A percentile compares a stretch with the other conserved stretches of the same genome.
Conservation (phyloP, 2,888 invertebrate species). For the Leptopterna dolabrata region DNA sequence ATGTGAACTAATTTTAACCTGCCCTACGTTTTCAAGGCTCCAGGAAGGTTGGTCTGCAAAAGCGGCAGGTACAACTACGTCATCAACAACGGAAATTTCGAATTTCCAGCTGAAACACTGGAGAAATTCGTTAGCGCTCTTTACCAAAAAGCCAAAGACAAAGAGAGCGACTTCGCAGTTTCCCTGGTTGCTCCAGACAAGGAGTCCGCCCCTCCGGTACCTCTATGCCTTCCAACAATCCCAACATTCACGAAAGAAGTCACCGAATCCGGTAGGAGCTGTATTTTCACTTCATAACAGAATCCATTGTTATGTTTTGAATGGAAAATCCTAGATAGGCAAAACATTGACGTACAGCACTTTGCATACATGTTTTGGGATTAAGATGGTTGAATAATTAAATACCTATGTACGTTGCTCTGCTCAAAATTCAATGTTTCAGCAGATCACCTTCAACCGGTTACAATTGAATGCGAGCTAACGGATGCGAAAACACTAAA, state of each 20-base stretch:
- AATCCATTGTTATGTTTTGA: too few relatives aligned
- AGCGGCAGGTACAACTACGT: constrained; percentile 36
- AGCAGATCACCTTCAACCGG: constrained; percentile 27
- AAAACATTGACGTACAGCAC: too few relatives aligned
- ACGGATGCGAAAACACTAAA: constrained; percentile 34
- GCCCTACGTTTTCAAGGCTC: not conserved
- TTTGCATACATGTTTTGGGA: too few relatives aligned
- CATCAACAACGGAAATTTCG: constrained; percentile 33
- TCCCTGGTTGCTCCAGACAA: constrained; percentile 25
- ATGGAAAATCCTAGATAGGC: too few relatives aligned
- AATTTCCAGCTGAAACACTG: constrained; percentile 24
- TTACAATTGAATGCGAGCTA: constrained; percentile 39
- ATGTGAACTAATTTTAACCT: not conserved
- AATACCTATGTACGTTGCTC: not conserved
- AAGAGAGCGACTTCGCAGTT: constrained; percentile 27
- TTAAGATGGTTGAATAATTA: not conserved
- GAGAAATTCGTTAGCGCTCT: constrained; percentile 29
- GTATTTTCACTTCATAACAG: too few relatives aligned
- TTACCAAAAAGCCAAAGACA: constrained; percentile 34
- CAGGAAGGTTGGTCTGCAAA: constrained; percentile 24
- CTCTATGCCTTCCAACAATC: not conserved
- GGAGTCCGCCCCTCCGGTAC: not conserved
- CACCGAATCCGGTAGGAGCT: not conserved
- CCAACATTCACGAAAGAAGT: not conserved
- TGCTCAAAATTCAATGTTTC: not conserved